Percentiles rank a stretch among this genome's conserved stretches.
Evolutionary conservation across 1,140 invertebrate genomes (phyloP).

Genomic region (Cherax quadricarinatus): DNA sequence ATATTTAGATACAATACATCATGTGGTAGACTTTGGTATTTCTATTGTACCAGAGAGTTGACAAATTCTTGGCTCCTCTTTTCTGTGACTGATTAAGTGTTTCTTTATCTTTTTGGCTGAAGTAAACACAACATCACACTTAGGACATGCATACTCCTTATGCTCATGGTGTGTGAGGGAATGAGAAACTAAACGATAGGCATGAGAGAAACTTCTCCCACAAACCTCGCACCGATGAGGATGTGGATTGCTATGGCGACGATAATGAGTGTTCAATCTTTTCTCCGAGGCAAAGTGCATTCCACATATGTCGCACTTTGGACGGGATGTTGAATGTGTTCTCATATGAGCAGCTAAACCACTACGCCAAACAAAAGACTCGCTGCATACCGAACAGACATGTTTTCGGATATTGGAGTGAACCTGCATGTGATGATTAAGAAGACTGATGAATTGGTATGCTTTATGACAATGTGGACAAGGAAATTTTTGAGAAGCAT

Average conservation of each 20-base stretch:
- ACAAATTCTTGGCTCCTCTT: slow-evolving; percentile 27
- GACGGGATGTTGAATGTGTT: slow-evolving; percentile 47
- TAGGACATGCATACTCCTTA: slow-evolving; percentile 46
- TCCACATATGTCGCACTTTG: slow-evolving; percentile 57
- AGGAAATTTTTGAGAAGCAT: slow-evolving; percentile 35
- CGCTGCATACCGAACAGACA: slow-evolving; percentile 36
- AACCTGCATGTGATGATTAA: slow-evolving; percentile 57
- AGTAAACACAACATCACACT: slow-evolving; percentile 30
- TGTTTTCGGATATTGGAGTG: slow-evolving; percentile 49
- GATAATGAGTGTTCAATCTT: slow-evolving; percentile 48
- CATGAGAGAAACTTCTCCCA: slow-evolving; percentile 39
- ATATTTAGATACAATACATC: neutral
- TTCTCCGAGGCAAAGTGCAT: slow-evolving; percentile 56
- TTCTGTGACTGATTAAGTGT: slow-evolving; percentile 38
- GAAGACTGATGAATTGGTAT: slow-evolving; percentile 43
- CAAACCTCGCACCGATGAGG: slow-evolving; percentile 51
- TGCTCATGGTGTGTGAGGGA: slow-evolving; percentile 24
- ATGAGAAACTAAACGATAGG: slow-evolving; percentile 48
- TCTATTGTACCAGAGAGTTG: slow-evolving; percentile 28
- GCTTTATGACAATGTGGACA: slow-evolving; percentile 54
- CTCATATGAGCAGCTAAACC: slow-evolving; percentile 59
- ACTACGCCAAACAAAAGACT: slow-evolving; percentile 56
- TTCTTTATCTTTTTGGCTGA: slow-evolving; percentile 48
- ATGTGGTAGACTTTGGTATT: neutral
- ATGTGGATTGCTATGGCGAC: slow-evolving; percentile 26